Base-by-base conservation (phyloP, 1,140 invertebrate genomes). In the Nylanderia fulva region DNA sequence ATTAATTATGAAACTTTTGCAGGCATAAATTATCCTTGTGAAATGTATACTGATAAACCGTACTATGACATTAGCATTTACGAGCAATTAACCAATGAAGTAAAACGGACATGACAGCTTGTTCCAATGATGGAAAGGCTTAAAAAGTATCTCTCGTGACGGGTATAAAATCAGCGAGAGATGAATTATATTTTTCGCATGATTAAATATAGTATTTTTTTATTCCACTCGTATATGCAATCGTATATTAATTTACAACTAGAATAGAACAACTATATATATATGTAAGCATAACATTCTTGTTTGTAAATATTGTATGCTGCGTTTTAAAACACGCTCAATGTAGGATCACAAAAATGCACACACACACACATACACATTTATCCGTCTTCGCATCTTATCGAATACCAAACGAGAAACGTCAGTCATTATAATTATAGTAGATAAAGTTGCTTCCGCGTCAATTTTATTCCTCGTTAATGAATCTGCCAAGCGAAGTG, bases 391-490 rank as follows among this genome's bases (percentile, higher is more conserved):
- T 21, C 15, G 24, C 18, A 69, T 79, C 45, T 54, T 52, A 54
- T 68, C 61, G 27, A 36, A 54, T 33, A 33, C n/a, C 21, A 21
- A 68, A 15, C 48, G 52, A 79, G 63, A 69, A 79, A 45, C 76
- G 76, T 33, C 63, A 27, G 33, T 33, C 76, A 48, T 45, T 58
- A 48, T 48, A 72, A 72, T 82, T 82, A 58, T 13, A 18, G 36
- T 42, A 54, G 76, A 80, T 80, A 69, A 82, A 72, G 66, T 72
- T 82, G 24, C 21, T 27, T 71, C 66, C 24, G 27, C 52, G 52
- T 82, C 66, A 72, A 72, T 58, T 82, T 82, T 71, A 82, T 82
- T 82, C 36, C 52, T 45, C 66, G 77, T 45, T 72, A 72, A 82
- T 71, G 66, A 82, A 82, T 69, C 77, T 82, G 77, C 66, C 77